Base-by-base conservation (phyloP, 2,113 vertebrate species). In the Etia nguti region DNA sequence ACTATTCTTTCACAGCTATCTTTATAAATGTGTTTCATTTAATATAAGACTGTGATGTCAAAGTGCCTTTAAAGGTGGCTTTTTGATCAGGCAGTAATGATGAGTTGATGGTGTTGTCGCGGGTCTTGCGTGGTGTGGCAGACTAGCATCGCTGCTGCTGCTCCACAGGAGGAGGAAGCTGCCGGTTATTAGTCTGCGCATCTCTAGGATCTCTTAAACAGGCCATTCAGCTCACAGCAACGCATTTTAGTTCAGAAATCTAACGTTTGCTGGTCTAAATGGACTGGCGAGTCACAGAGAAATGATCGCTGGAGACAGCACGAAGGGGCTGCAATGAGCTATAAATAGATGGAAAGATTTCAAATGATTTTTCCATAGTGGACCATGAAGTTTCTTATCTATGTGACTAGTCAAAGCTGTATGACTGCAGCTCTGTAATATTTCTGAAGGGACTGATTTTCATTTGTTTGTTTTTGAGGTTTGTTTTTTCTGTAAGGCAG, bases 121-220 rank as follows among this genome's bases (percentile, higher is more conserved):
- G 54, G 54, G 55, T 46, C 70, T 15, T 12, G 79, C 22, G 5
- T 77, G 46, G 15, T 81, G 52, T 36, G 81, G 15, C 52, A 65
- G 80, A 68, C 82, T 85, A 86, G 87, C 85, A 57, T 80, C 46
- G 59, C 57, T 65, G 80, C 57, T 65, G 80, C 80, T 86, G 18
- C 52, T 55, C 8, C 38, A 36, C 22, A 46, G 1, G 20, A 59
- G 1, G 16, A 60, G 81, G 43, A 88, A 86, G 29, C 55, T 60
- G 60, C 57, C 22, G 79, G 12, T 9, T 52, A 34, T 52, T 52
- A 77, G 26, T 77, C 73, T 31, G 46, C 26, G 26, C 73, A 52
- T 77, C 70, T 31, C 70, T 31, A 46, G 73, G 46, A 77, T 18
- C 36, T 46, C 62, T 15, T 46, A 36, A 22, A 18, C 7, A 56